Base-by-base conservation (phyloP, 2,113 vertebrate species). In the Octodon degus region DNA sequence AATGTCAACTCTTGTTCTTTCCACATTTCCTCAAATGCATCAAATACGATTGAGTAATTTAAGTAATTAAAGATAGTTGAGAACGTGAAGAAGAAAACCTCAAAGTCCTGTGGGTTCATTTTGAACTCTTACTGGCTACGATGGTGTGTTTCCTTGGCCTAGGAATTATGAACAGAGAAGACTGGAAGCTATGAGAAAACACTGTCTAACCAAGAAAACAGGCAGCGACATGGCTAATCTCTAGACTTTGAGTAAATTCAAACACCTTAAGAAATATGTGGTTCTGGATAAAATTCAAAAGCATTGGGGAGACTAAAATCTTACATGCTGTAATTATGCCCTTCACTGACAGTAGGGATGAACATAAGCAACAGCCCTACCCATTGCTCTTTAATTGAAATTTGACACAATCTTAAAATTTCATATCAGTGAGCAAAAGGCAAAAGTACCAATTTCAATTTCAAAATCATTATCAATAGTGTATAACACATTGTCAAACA, bases 401-500 rank as follows among this genome's bases (percentile, higher is more conserved):
- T 62, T 90, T 90, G 93, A 95, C 58, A 68, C 77, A 94, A 60
- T 89, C 86, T 94, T 27, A 89, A 95, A 97, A 95, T 72, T 94
- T 91, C 93, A 40, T 86, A 93, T 89, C 70, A 86, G 92, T 94
- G 83, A 97, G 96, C 88, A 97, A 97, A 95, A 97, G 89, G 96
- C 97, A 98, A 97, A 86, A 98, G 89, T 80, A 96, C 47, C 94
- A 97, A 97, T 96, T 98, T 97, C 96, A 95, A 94, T 97, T 98
- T 98, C 89, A 95, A 98, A 97, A 95, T 97, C 93, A 96, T 97
- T 97, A 97, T 97, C 97, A 98, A 97, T 97, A 98, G 97, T 97
- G 91, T 98, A 93, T 97, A 97, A 98, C 97, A 98, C 95, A 97
- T 97, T 98, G 98, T 98, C 97, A 98, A 97, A 98, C 97, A 98